A percentile compares a stretch with the other conserved stretches of the same genome.
phyloP scores from a whole-genome alignment of 2,888 invertebrate species.

The Chelonus formosanus region DNA sequence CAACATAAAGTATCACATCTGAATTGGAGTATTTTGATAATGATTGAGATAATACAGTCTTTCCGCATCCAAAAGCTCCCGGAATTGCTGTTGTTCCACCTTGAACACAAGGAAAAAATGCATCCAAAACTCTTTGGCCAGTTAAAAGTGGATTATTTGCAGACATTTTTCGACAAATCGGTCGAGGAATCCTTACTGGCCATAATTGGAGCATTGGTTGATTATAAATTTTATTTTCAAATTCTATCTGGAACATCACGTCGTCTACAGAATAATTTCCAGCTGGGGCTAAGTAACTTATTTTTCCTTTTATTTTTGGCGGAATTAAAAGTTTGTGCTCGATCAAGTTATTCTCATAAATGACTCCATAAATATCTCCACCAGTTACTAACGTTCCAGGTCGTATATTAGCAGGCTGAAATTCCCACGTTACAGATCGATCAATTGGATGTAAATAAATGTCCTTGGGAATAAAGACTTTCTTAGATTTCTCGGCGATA shows the following conservation, averaged over 20 bases:
- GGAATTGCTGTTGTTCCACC: constrained; percentile 84
- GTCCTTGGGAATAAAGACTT: constrained; percentile 99
- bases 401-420: constrained; percentile 81
- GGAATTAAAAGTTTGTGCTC: constrained; percentile 94
- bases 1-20: constrained; percentile 78
- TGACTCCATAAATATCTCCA: constrained; percentile 93
- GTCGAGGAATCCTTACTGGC: constrained; percentile 96
- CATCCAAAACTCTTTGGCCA: constrained; percentile 95
- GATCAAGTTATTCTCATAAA: constrained; percentile 94
- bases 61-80: constrained; percentile 81
- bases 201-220: constrained; percentile 97
- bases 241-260: constrained; percentile 92
- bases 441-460: constrained; percentile 89
- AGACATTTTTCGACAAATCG: constrained; percentile 92
- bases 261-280: constrained; percentile 94
- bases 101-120: constrained; percentile 97
- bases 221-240: constrained; percentile 88
- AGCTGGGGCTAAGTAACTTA: constrained; percentile 88
- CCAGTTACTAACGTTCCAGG: constrained; percentile 94
- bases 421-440: constrained; percentile 86
- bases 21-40: constrained; percentile 78
- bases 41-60: constrained; percentile 79
- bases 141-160: constrained; percentile 96
- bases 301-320: constrained; percentile 90
- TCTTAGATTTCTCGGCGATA: constrained; percentile 87